Conservation (phyloP, 2,113 vertebrate species). For the Felis chaus region DNA sequence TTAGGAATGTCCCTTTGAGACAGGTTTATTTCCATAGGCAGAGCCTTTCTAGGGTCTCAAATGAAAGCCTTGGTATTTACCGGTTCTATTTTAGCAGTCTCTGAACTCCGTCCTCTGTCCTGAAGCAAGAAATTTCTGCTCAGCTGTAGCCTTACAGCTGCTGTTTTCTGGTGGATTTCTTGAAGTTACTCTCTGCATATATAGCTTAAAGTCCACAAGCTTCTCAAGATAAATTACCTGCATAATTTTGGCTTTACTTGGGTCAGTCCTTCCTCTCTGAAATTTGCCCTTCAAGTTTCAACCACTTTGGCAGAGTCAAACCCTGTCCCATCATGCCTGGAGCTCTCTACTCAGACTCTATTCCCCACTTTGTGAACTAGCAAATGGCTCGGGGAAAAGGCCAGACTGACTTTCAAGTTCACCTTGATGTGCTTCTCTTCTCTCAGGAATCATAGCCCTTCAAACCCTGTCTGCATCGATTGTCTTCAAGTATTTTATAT, state of each 20-base stretch:
- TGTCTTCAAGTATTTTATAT: conserved; percentile 1
- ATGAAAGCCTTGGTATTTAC: neutral
- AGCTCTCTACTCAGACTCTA: neutral
- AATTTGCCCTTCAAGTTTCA: neutral
- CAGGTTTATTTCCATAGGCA: neutral
- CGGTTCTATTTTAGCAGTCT: neutral
- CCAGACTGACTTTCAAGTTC: neutral
- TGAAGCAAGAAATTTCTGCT: neutral
- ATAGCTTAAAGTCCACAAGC: neutral
- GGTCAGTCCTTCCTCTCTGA: neutral
- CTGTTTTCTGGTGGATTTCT: neutral
- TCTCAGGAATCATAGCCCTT: neutral
- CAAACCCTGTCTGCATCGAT: neutral
- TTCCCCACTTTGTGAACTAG: neutral
- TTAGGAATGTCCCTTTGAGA: neutral
- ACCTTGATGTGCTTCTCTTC: neutral
- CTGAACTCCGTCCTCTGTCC: neutral
- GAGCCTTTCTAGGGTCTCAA: neutral
- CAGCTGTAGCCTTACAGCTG: neutral
- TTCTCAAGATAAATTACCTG: neutral
- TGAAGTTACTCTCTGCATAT: neutral
- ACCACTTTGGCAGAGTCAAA: neutral
- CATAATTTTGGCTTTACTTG: neutral
- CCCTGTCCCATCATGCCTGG: neutral
- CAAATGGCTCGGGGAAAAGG: neutral